Evolutionary conservation across 2,797 vertebrate species (phyloP).

Genomic region (Enteromius unitaeniatus): DNA sequence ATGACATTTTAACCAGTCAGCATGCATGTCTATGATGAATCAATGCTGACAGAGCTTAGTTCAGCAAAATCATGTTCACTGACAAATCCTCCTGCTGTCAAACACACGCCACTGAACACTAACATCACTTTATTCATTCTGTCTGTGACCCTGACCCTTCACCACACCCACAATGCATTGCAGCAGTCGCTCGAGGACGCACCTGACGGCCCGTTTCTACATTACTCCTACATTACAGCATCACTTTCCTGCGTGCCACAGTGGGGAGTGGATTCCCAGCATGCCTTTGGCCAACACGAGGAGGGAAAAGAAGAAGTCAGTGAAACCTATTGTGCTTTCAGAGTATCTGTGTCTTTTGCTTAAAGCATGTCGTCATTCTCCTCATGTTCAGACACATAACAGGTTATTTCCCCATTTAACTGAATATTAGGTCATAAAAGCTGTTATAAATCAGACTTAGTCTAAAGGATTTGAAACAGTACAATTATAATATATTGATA

Average conservation of each 20-base stretch:
- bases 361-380: not conserved
- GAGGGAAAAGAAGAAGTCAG: not conserved
- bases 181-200: not conserved
- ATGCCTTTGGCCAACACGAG: constrained; percentile 11
- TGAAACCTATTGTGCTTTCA: constrained; percentile 1
- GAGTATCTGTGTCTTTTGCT: not conserved
- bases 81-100: not conserved
- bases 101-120: not conserved
- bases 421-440: not conserved
- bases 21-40: not conserved
- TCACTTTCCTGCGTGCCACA: not conserved
- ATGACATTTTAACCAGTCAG: no score
- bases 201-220: not conserved
- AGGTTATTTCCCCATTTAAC: not conserved
- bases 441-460: not conserved
- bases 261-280: constrained; percentile 27
- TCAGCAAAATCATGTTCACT: no score
- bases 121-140: not conserved
- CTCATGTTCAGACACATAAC: not conserved
- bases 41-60: not conserved
- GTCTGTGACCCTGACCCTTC: not conserved
- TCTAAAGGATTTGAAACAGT: not conserved
- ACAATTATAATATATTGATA: not conserved
- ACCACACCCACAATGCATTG: not conserved
- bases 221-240: not conserved